A percentile compares a stretch with the other conserved stretches of the same genome.
Conservation (phyloP, 2,888 invertebrate genomes). For the Drosophila kuntzei region DNA sequence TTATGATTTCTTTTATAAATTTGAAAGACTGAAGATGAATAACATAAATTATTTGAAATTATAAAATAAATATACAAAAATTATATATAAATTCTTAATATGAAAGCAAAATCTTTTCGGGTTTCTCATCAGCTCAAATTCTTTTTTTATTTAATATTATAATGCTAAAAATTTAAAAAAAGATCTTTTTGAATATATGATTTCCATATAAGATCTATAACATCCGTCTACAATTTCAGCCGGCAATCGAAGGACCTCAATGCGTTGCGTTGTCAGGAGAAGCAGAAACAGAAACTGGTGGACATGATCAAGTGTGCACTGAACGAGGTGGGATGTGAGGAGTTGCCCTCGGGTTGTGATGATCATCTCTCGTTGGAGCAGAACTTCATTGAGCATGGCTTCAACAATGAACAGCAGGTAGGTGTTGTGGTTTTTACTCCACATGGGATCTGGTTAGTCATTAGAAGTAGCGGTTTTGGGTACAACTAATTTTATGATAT, state of each 20-base stretch:
- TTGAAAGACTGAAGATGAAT: too few species aligned
- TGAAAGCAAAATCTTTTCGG: too few species aligned
- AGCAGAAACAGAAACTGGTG: conserved; percentile 92
- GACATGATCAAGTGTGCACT: conserved; percentile 94
- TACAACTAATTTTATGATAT: conserved; percentile 43
- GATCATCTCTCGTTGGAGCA: conserved; percentile 88
- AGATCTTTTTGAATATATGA: too few species aligned
- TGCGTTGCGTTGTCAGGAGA: conserved; percentile 93
- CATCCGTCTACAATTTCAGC: conserved; percentile 21
- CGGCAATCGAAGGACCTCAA: conserved; percentile 89
- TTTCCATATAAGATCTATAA: not conserved
- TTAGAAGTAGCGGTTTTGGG: conserved; percentile 51
- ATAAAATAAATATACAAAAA: too few species aligned
- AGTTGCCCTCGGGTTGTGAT: conserved; percentile 93
- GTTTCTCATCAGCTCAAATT: too few species aligned
- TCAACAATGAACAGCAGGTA: conserved; percentile 89
- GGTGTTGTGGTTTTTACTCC: conserved; percentile 22
- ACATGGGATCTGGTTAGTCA: conserved; percentile 21
- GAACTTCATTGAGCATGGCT: conserved; percentile 88
- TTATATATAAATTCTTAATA: too few species aligned
- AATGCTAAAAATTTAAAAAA: too few species aligned
- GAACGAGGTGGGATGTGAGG: conserved; percentile 94
- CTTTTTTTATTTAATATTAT: too few species aligned
- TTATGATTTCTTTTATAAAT: too few species aligned
- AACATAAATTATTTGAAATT: too few species aligned